These are phyloP conservation scores for Oxyura jamaicensis DNA, from an alignment of 2,113 vertebrate species.

Conservation along the genomic window DNA sequence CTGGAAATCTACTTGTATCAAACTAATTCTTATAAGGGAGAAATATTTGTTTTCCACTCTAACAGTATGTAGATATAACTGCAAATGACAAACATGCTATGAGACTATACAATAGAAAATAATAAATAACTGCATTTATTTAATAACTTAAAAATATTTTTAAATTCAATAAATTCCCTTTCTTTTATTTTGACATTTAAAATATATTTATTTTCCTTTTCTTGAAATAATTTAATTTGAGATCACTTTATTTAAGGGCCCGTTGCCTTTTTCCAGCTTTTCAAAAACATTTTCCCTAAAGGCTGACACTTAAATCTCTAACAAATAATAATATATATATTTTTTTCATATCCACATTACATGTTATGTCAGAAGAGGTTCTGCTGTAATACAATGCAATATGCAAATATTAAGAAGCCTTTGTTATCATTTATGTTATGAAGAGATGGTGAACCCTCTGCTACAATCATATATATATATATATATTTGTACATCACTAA, in stretches of 20 bases:
- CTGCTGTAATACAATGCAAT: not conserved
- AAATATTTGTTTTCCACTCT: not conserved
- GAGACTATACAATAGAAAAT: not conserved
- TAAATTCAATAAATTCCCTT: not conserved
- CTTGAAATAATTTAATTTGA: not conserved
- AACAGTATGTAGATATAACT: not conserved
- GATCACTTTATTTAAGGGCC: not conserved
- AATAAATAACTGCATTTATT: not conserved
- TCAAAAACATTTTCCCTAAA: not conserved
- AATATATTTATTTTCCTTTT: not conserved
- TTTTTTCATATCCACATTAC: not conserved
- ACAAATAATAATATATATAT: not conserved
- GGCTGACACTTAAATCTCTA: conserved; percentile 15
- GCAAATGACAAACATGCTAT: not conserved
- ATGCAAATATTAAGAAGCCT: conserved; percentile 2
- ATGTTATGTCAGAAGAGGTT: conserved; percentile 5
- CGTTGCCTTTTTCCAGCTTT: not conserved
- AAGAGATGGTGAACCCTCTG: not conserved
- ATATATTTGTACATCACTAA: not conserved
- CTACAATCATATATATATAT: not conserved
- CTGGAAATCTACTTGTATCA: not conserved
- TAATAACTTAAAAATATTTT: not conserved
- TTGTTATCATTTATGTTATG: conserved; percentile 1
- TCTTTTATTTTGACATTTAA: not conserved
- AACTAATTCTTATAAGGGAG: not conserved